These are phyloP conservation scores for Plutella xylostella DNA, from an alignment of 2,888 invertebrate species.

Conservation along the genomic window DNA sequence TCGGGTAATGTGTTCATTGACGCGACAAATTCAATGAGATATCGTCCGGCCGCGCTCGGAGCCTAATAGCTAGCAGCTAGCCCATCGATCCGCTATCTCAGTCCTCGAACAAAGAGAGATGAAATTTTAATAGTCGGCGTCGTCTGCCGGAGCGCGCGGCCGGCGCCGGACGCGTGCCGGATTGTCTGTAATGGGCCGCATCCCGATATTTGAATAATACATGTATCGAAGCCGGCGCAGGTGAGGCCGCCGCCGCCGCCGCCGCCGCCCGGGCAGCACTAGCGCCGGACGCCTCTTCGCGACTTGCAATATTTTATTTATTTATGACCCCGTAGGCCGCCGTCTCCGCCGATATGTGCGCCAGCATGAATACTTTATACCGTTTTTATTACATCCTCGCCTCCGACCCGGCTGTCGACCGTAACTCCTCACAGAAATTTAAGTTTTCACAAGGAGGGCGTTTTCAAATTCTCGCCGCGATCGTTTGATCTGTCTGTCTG, in stretches of 20 bases:
- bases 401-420: background rate
- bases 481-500: slow-evolving; percentile 1
- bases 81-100: slow-evolving; percentile 54
- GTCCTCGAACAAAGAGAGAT: slow-evolving; percentile 56
- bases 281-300: background rate
- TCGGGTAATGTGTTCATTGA: slow-evolving; percentile 15
- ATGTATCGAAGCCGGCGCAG: slow-evolving; percentile 17
- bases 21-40: slow-evolving; percentile 48
- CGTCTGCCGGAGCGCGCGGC: slow-evolving; percentile 49
- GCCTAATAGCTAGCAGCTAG: slow-evolving; percentile 37
- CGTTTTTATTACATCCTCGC: background rate
- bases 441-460: background rate
- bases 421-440: background rate
- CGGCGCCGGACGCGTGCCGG: slow-evolving; percentile 38
- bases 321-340: slow-evolving; percentile 4
- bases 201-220: slow-evolving; percentile 34
- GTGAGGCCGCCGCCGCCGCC: too few relatives aligned
- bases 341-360: slow-evolving; percentile 2
- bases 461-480: slow-evolving; percentile 1
- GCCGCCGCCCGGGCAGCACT: slow-evolving; percentile 6
- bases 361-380: slow-evolving; percentile 7
- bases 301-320: slow-evolving; percentile 9
- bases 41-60: slow-evolving; percentile 31
- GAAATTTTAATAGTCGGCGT: slow-evolving; percentile 66
- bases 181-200: slow-evolving; percentile 35